Conservation (phyloP, 2,888 invertebrate species). For the Caenorhabditis parvicauda region DNA sequence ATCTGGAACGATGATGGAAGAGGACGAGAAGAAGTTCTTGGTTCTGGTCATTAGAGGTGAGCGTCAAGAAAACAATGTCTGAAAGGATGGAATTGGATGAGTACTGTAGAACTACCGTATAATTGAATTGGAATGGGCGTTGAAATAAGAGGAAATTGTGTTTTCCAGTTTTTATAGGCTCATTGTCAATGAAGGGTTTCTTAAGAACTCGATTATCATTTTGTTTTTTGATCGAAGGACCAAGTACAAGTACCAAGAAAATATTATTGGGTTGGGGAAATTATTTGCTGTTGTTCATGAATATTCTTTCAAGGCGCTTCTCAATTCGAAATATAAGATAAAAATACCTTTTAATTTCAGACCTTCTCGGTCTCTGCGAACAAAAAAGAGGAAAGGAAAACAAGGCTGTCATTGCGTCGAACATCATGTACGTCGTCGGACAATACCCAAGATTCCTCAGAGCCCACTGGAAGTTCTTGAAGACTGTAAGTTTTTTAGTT, state of each 20-base stretch:
- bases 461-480: conserved; percentile 99
- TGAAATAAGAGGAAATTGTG: too few species aligned
- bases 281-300: neutral
- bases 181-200: too few species aligned
- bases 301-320: conserved; percentile 7
- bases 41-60: conserved; percentile 87
- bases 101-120: neutral
- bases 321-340: too few species aligned
- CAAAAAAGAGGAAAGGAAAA: conserved; percentile 99
- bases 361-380: conserved; percentile 91
- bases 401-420: conserved; percentile 98
- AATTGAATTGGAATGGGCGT: too few species aligned
- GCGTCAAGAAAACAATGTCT: neutral
- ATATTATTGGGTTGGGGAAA: conserved; percentile 2
- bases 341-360: conserved; percentile 67
- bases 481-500: conserved; percentile 75
- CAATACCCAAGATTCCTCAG: conserved; percentile 96
- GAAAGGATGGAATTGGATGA: neutral
- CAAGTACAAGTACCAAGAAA: conserved; percentile 1
- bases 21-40: conserved; percentile 96
- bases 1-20: conserved; percentile 97
- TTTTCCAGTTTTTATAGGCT: too few species aligned
- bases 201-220: too few species aligned
- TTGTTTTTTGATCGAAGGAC: neutral
- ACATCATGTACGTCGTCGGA: conserved; percentile 99